phyloP scores from a whole-genome alignment of 1,140 invertebrate species.

The Eumeta japonica region DNA sequence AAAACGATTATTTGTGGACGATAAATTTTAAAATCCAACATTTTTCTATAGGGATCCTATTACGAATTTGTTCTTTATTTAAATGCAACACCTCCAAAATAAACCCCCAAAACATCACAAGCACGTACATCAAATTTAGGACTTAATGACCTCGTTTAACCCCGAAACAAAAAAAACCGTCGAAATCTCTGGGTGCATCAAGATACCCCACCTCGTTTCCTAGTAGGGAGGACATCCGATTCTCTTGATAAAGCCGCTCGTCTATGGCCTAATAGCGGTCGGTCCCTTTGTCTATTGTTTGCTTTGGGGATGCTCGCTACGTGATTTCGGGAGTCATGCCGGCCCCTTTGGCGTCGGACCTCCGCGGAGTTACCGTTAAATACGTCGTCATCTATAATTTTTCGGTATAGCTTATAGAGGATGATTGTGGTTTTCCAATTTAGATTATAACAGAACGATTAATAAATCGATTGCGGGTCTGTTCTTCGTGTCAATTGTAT shows the following conservation, averaged over 20 bases:
- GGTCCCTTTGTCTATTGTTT: conserved; percentile 50
- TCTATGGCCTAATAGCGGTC: conserved; percentile 41
- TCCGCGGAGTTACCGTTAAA: conserved; percentile 30
- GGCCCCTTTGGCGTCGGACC: conserved; percentile 38
- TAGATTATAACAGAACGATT: too few species aligned
- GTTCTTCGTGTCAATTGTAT: too few species aligned
- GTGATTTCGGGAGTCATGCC: conserved; percentile 47
- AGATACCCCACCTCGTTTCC: conserved; percentile 22
- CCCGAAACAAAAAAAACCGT: conserved; percentile 22
- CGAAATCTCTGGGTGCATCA: conserved; percentile 19
- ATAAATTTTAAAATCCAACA: too few species aligned
- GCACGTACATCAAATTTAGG: too few species aligned
- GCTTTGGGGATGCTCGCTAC: conserved; percentile 33
- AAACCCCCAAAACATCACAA: conserved; percentile 19
- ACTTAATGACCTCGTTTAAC: too few species aligned
- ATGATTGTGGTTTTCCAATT: not conserved
- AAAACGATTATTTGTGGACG: too few species aligned
- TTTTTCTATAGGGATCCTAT: too few species aligned
- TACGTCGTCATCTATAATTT: not conserved
- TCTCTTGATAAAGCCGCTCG: conserved; percentile 28
- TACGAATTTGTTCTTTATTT: too few species aligned
- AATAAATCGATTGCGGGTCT: too few species aligned
- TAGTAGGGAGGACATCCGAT: conserved; percentile 18
- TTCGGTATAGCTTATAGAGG: not conserved
- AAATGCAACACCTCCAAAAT: too few species aligned